Evolutionary conservation across 2,888 invertebrate species (phyloP).

Genomic region (Spicauda simplicius): DNA sequence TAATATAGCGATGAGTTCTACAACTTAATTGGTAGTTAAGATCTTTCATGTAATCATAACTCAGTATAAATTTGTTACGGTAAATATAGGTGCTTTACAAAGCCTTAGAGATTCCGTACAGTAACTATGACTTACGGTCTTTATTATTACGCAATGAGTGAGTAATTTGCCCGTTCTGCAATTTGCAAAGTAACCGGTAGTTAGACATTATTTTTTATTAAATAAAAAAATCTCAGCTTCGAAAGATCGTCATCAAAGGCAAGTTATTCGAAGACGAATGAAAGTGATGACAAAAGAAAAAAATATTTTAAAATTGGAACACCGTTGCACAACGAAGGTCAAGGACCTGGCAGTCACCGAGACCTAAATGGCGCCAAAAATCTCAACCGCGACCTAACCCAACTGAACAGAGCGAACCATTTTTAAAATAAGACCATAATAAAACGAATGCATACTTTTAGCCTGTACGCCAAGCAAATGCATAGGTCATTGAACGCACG

Average conservation of each 20-base stretch:
- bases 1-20: background rate
- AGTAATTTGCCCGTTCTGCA: slow-evolving; percentile 8
- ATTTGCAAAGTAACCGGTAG: slow-evolving; percentile 4
- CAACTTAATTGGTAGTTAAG: slow-evolving; percentile 5
- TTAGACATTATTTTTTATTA: background rate
- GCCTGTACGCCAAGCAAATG: slow-evolving; percentile 83
- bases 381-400: slow-evolving; percentile 75
- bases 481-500: slow-evolving; percentile 80
- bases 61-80: slow-evolving; percentile 16
- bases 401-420: slow-evolving; percentile 76
- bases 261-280: background rate
- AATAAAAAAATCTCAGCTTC: background rate
- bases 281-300: slow-evolving; percentile 4
- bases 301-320: slow-evolving; percentile 21
- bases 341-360: slow-evolving; percentile 45
- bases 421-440: slow-evolving; percentile 84
- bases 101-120: slow-evolving; percentile 17
- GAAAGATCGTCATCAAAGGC: background rate
- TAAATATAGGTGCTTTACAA: slow-evolving; percentile 15
- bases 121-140: slow-evolving; percentile 14
- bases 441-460: slow-evolving; percentile 84
- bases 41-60: slow-evolving; percentile 18
- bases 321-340: slow-evolving; percentile 36
- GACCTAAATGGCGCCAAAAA: slow-evolving; percentile 55
- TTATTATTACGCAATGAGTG: slow-evolving; percentile 19